Evolutionary conservation across 2,113 vertebrate genomes (phyloP), one percentile per base, ranked within the genome.

Genomic region (Chroicocephalus ridibundus): DNA sequence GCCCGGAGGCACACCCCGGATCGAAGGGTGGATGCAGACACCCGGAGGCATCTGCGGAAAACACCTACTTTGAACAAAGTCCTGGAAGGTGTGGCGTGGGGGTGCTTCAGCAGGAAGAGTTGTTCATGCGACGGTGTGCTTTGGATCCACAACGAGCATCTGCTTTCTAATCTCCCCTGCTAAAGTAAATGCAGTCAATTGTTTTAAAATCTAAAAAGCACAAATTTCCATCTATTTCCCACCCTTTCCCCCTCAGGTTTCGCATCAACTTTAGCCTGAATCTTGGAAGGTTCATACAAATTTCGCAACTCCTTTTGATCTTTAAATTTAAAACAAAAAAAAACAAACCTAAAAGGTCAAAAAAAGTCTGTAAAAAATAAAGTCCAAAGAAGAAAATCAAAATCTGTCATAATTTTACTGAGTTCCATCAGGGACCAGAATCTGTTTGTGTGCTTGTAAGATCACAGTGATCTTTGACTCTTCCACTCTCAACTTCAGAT

Each of bases 11-110:
- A 74, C 29, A 2, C 3, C 19, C 34, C 27, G 74, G 69, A 51
- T 29, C 0, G 1, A 66, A 31, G 8, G 61, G 40, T 15, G 31
- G 15, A 54, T 26, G n/a, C 2, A 1, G 68, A n/a, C 15, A 77
- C 20, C 36, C 58, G 69, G 54, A 60, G 51, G 72, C 60, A 31
- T 22, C 82, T 65, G 82, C 58, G 57, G 49, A 47, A 74, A 92
- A 47, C 42, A 13, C 0, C 0, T 22, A 15, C 29, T 64, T 57
- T 9, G 42, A 88, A n/a, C 4, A 38, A 9, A 75, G 79, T 26
- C 9, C 71, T 52, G 36, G 66, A 75, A 88, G 44, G 42, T n/a
- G 47, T 13, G n/a, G 6, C 32, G 42, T 3, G 24, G 32, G 7
- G 18, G 10, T 44, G 57, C 68, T 15, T 38, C 26, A 36, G n/a